phyloP scores from a whole-genome alignment of 2,113 vertebrate species.

The Rhineura floridana region DNA sequence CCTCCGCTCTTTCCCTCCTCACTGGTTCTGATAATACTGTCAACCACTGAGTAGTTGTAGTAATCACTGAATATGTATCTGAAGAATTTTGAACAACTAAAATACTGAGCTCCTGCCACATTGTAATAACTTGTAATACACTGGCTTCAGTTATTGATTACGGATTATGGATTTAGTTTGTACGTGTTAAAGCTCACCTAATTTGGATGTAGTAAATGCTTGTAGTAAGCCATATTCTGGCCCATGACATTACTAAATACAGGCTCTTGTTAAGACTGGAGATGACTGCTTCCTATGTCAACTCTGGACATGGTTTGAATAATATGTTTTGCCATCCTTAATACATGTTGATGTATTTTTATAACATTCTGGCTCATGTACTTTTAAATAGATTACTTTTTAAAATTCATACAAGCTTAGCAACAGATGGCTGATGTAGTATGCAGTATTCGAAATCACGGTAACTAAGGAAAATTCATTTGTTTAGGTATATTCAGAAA shows the following conservation, averaged over 20 bases:
- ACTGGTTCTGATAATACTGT: neutral
- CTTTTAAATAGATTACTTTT: slow-evolving; percentile 24
- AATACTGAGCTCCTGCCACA: neutral
- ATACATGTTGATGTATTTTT: slow-evolving; percentile 22
- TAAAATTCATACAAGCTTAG: neutral
- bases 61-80: neutral
- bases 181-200: neutral
- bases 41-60: neutral
- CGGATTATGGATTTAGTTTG: neutral
- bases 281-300: no score
- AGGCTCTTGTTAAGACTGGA: neutral
- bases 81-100: neutral
- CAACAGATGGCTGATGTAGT: slow-evolving; percentile 13
- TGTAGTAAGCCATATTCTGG: neutral
- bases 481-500: neutral
- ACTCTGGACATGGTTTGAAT: neutral
- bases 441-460: neutral
- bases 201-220: neutral
- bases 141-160: neutral
- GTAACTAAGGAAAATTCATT: slow-evolving; percentile 1
- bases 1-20: neutral
- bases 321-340: neutral
- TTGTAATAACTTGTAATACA: neutral
- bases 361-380: neutral
- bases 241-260: neutral